These are phyloP conservation scores for Drosophila leonis DNA, from an alignment of 2,888 invertebrate genomes.

Conservation along the genomic window DNA sequence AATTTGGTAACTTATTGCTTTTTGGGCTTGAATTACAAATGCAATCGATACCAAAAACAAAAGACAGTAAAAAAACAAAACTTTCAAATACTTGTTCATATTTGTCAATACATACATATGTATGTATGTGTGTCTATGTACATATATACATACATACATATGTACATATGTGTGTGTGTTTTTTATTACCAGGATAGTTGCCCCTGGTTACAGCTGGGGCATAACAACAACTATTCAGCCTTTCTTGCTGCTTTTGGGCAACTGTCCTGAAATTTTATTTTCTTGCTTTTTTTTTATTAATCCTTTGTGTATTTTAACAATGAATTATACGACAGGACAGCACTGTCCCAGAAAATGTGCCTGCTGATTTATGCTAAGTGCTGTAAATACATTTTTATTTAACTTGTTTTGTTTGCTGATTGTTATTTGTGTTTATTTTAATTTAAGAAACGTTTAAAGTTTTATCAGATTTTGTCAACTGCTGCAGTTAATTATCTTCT, in stretches of 20 bases:
- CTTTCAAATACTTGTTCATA: conserved; percentile 53
- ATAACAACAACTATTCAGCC: conserved; percentile 57
- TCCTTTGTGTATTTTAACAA: conserved; percentile 72
- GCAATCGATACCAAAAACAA: conserved; percentile 43
- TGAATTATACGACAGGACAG: conserved; percentile 61
- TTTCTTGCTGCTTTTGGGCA: conserved; percentile 10
- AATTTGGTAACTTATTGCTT: conserved; percentile 60
- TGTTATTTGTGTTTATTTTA: conserved; percentile 4
- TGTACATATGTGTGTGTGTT: conserved; percentile 9
- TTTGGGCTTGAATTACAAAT: conserved; percentile 35
- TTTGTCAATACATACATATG: conserved; percentile 14
- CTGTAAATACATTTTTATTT: conserved; percentile 11
- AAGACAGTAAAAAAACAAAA: conserved; percentile 9
- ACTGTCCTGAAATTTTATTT: conserved; percentile 29
- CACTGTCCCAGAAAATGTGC: conserved; percentile 39
- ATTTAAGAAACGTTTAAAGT: conserved; percentile 4
- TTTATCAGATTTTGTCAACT: background rate
- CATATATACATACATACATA: background rate
- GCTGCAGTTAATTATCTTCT: background rate
- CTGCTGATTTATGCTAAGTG: conserved; percentile 64
- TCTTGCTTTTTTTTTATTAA: conserved; percentile 54
- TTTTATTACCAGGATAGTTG: conserved; percentile 52
- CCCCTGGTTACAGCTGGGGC: conserved; percentile 69
- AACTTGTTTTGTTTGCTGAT: background rate
- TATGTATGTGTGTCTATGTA: conserved; percentile 1